A percentile compares a stretch with the other conserved stretches of the same genome.
Conservation (phyloP, 2,888 invertebrate species). For the Acanthococcus lagerstroemiae region DNA sequence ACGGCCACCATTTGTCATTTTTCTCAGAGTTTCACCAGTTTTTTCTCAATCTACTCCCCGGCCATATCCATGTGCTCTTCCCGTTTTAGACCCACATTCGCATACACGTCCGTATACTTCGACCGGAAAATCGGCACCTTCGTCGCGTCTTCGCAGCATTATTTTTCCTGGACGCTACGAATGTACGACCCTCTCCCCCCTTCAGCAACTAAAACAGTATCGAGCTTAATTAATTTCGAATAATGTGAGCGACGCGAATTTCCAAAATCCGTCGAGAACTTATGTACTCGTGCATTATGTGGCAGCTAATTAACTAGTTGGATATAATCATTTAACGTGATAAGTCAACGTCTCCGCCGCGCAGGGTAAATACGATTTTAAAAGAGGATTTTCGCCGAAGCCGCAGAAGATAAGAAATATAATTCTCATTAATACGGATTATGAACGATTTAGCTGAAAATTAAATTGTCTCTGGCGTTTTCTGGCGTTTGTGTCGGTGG, state of each 20-base stretch:
- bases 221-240: no score
- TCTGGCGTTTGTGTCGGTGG: background rate
- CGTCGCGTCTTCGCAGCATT: no score
- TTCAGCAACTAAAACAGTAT: no score
- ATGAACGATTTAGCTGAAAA: background rate
- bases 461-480: background rate
- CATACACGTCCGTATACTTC: no score
- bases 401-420: slow-evolving; percentile 2
- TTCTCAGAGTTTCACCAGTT: background rate
- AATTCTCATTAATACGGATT: slow-evolving; percentile 11
- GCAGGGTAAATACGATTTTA: background rate
- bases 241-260: background rate
- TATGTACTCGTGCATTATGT: background rate
- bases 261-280: no score
- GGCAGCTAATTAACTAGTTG: background rate
- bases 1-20: background rate
- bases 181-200: no score
- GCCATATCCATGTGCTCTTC: background rate
- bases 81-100: no score
- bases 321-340: background rate
- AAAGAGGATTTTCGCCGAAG: background rate
- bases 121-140: background rate
- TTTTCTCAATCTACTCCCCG: background rate
- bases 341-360: background rate
- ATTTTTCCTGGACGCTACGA: no score